Evolutionary conservation across 1,140 invertebrate species (phyloP).

Genomic region (Meloidogyne exigua): DNA sequence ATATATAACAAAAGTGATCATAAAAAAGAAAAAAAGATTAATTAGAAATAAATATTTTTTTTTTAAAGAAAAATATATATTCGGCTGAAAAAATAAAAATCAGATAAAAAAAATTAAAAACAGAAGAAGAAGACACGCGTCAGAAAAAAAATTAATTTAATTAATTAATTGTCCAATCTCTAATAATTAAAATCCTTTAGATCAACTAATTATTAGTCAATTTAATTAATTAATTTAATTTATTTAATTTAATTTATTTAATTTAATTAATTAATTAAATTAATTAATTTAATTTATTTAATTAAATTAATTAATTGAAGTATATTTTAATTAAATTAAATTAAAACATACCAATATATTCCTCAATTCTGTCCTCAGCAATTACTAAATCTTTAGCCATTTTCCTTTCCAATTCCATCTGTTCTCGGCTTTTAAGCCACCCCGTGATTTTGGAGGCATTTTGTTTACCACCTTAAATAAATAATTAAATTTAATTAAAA

Average conservation of each 20-base stretch:
- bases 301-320: background rate
- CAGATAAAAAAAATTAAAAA: background rate
- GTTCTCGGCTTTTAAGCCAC: conserved; percentile 1
- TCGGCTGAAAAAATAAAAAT: background rate
- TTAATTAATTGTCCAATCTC: background rate
- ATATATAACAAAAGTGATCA: background rate
- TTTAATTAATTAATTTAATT: no score
- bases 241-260: no score
- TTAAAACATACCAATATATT: background rate
- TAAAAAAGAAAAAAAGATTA: background rate
- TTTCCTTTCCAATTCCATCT: background rate
- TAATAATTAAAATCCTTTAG: no score
- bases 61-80: background rate
- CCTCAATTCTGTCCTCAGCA: background rate
- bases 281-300: background rate
- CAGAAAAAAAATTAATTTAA: background rate
- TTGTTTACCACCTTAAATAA: background rate
- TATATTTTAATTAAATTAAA: background rate
- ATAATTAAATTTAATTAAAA: background rate
- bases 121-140: background rate
- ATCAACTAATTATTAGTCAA: no score
- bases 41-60: background rate
- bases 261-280: no score
- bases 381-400: background rate
- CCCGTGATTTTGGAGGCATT: conserved; percentile 3